These are phyloP conservation scores for Tupiocoris notatus DNA, from an alignment of 2,888 invertebrate species.

Conservation along the genomic window DNA sequence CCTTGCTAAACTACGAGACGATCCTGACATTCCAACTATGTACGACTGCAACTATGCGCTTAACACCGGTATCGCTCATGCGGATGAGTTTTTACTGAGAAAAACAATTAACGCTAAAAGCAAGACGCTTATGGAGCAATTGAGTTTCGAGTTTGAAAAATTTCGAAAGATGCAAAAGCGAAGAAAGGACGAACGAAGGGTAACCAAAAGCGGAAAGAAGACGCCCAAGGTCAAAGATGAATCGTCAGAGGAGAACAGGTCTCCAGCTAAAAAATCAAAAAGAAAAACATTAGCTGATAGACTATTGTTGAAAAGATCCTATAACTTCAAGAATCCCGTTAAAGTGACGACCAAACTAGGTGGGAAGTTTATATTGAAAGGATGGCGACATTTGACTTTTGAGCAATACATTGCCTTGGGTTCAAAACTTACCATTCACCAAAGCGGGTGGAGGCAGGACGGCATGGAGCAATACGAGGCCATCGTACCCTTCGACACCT, in stretches of 20 bases:
- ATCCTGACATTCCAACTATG: neutral
- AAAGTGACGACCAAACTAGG: conserved; percentile 31
- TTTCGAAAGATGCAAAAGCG: neutral
- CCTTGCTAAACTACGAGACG: conserved; percentile 5
- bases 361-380: conserved; percentile 28
- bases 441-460: conserved; percentile 32
- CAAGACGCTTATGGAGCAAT: neutral
- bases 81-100: neutral
- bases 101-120: neutral
- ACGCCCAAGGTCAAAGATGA: neutral
- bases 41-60: neutral
- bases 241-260: neutral
- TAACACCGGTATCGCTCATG: neutral
- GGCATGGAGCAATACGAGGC: conserved; percentile 28
- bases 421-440: neutral
- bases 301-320: conserved; percentile 4
- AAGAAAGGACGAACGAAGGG: neutral
- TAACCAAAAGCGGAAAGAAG: neutral
- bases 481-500: neutral
- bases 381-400: conserved; percentile 8
- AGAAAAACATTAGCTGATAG: conserved; percentile 16
- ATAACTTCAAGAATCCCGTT: conserved; percentile 16
- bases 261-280: neutral
- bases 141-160: neutral
- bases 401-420: conserved; percentile 9